These are phyloP conservation scores for Mythimna pallens DNA, from an alignment of 2,888 invertebrate genomes.

Conservation along the genomic window DNA sequence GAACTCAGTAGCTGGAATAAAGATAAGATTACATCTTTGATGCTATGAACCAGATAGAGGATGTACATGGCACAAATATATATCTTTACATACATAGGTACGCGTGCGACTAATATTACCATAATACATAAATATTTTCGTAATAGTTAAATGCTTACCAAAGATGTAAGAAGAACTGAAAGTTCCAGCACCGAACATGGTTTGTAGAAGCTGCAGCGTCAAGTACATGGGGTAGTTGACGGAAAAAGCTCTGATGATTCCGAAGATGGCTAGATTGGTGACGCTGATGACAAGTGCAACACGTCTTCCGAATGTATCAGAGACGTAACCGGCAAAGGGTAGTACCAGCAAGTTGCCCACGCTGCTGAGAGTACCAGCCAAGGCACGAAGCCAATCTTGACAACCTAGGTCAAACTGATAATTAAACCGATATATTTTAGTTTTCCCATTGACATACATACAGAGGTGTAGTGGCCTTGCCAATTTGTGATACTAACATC, in stretches of 20 bases:
- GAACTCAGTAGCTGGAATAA: slow-evolving; percentile 92
- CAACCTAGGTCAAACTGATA: slow-evolving; percentile 92
- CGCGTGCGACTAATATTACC: no score
- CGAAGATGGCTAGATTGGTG: slow-evolving; percentile 84
- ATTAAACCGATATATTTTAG: slow-evolving; percentile 8
- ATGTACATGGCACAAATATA: not conserved
- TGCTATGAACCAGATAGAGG: not conserved
- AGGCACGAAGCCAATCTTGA: slow-evolving; percentile 92
- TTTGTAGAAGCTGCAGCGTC: slow-evolving; percentile 88
- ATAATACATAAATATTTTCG: not conserved
- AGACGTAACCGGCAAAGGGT: slow-evolving; percentile 92
- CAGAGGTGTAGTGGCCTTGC: not conserved
- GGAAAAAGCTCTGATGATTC: slow-evolving; percentile 89
- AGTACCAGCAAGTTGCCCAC: slow-evolving; percentile 93
- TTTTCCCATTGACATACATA: not conserved
- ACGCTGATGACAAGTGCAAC: slow-evolving; percentile 86
- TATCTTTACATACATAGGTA: not conserved
- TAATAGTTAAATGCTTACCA: slow-evolving; percentile 66
- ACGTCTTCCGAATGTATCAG: slow-evolving; percentile 92
- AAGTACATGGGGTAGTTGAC: slow-evolving; percentile 90
- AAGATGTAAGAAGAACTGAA: slow-evolving; percentile 88
- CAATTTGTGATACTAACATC: slow-evolving; percentile 75
- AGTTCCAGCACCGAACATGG: slow-evolving; percentile 88
- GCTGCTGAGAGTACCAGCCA: slow-evolving; percentile 93
- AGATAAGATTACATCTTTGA: not conserved